Evolutionary conservation across 2,888 invertebrate genomes (phyloP), one percentile per base, ranked within the genome.

Genomic region (Argynnis bischoffii): DNA sequence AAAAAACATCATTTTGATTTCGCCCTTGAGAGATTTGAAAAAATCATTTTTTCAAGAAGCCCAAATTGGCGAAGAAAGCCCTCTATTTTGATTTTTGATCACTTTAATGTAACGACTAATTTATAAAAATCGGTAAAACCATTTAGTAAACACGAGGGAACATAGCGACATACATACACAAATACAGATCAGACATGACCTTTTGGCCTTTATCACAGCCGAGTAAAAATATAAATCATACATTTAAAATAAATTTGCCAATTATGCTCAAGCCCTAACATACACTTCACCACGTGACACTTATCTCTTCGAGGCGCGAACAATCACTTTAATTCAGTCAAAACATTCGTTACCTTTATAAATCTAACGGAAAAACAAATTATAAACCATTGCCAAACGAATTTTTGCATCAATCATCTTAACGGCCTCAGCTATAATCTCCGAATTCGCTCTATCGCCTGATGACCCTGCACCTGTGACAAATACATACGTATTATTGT

Each of bases 351-450:
- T 57, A 67, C 54, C 64, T 56, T 50, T 65, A 57, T 59, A 63
- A 63, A 67, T 64, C 64, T 59, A 70, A 53, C 67, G 74, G 75
- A 75, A 72, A 72, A 74, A 72, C 72, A 71, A 69, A 72, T 74
- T 80, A 78, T 77, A 71, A 75, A 67, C 71, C 89, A 88, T 85
- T 88, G 89, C 86, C 88, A 86, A 84, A 86, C 81, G 76, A 79
- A 86, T 88, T 83, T 82, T 79, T 75, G 80, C 80, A 79, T 85
- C 85, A 87, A 83, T 82, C 82, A 82, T 80, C 79, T 80, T 82
- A 83, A 81, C 79, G 88, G 79, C 89, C 89, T 89, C 82, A 80
- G 80, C 77, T 82, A 81, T 84, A 82, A 81, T 83, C 80, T 81
- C 88, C 88, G 81, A 89, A 89, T 86, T 82, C 79, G 78, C 75